Percentiles rank a stretch among this genome's conserved stretches.
Conservation (phyloP, 2,888 invertebrate species). For the Ommatoiulus sabulosus region DNA sequence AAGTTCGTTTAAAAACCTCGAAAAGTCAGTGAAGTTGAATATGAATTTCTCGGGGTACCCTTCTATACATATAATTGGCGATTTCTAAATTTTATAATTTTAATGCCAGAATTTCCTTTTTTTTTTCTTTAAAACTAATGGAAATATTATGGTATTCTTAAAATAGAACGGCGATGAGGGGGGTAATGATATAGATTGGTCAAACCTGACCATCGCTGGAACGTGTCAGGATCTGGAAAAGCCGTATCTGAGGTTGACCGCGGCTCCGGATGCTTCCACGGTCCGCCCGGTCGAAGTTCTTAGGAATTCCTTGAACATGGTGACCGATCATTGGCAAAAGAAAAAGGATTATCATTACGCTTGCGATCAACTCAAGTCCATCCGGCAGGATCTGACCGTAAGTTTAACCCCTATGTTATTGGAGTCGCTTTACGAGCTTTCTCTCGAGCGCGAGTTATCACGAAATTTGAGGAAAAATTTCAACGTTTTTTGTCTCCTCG, state of each 20-base stretch:
- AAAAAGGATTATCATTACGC: conserved; percentile 96
- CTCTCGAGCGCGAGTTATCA: no score
- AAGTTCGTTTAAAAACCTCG: no score
- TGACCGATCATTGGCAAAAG: conserved; percentile 89
- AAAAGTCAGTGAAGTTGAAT: no score
- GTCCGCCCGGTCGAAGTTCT: conserved; percentile 92
- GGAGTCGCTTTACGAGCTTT: no score
- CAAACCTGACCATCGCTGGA: conserved; percentile 91
- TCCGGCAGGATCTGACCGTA: conserved; percentile 94
- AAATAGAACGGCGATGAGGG: conserved; percentile 64
- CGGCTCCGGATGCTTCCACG: conserved; percentile 90
- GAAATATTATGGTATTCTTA: neutral
- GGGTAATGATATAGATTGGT: conserved; percentile 82
- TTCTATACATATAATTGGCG: no score
- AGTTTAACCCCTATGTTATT: neutral
- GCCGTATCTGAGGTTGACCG: conserved; percentile 92
- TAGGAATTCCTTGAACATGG: conserved; percentile 85
- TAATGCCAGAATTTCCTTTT: no score
- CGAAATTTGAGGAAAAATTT: no score
- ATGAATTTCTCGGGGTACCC: no score
- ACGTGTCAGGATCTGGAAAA: conserved; percentile 96
- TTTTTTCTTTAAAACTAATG: neutral
- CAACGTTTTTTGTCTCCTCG: no score
- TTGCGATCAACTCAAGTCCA: conserved; percentile 98
- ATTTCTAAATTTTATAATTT: no score